Evolutionary conservation across 1,140 invertebrate genomes (phyloP).

Genomic region (Drosophila lowei): DNA sequence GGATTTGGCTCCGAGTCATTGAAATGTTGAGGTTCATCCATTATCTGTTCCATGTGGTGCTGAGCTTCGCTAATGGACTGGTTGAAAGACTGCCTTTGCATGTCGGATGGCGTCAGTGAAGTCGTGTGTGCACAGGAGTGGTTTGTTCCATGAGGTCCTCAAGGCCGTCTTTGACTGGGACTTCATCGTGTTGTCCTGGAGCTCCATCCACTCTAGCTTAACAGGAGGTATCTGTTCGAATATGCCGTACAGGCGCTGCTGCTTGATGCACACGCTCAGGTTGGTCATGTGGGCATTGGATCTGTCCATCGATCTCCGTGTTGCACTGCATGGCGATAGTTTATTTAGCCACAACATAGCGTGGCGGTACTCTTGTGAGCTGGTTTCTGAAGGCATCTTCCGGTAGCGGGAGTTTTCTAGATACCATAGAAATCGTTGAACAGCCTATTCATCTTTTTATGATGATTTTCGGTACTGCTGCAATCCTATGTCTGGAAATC

Average conservation of each 20-base stretch:
- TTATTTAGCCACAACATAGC: slow-evolving; percentile 49
- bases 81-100: too few species aligned
- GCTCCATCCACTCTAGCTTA: slow-evolving; percentile 35
- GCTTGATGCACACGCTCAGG: slow-evolving; percentile 46
- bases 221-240: slow-evolving; percentile 28
- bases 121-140: too few species aligned
- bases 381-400: slow-evolving; percentile 33
- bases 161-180: too few species aligned
- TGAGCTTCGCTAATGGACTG: too few species aligned
- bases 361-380: slow-evolving; percentile 24
- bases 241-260: slow-evolving; percentile 38
- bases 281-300: slow-evolving; percentile 57
- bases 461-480: too few species aligned
- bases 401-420: slow-evolving; percentile 18
- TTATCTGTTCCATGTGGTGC: too few species aligned
- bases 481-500: too few species aligned
- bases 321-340: slow-evolving; percentile 24
- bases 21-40: too few species aligned
- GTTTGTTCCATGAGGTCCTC: too few species aligned
- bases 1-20: too few species aligned
- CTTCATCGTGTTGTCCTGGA: neutral
- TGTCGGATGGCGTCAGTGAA: too few species aligned
- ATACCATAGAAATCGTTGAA: slow-evolving; percentile 32
- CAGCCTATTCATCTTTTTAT: neutral
- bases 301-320: slow-evolving; percentile 24